These are phyloP conservation scores for Coregonus ussuriensis DNA, from an alignment of 2,797 vertebrate genomes.

Conservation along the genomic window DNA sequence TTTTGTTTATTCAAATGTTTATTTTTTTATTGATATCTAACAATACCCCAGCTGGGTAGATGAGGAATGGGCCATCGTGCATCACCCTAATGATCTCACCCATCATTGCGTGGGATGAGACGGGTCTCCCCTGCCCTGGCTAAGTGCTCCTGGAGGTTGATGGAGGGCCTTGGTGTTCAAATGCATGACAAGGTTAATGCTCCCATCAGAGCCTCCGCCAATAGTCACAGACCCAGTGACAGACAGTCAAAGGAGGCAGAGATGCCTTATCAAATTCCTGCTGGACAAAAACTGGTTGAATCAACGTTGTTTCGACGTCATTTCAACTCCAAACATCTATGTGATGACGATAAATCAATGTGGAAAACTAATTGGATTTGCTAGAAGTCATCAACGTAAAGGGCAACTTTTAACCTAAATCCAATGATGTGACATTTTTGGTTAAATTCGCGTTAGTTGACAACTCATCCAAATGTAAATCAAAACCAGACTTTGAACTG, in stretches of 20 bases:
- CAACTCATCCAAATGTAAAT: no score
- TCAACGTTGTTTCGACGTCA: no score
- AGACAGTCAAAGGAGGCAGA: constrained; percentile 47
- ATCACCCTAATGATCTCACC: constrained; percentile 67
- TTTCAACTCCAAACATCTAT: no score
- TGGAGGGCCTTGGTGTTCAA: constrained; percentile 60
- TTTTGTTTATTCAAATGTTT: not conserved
- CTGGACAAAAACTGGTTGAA: no score
- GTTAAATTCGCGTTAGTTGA: no score
- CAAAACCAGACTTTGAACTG: no score
- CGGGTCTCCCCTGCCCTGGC: constrained; percentile 43
- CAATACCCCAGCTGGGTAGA: constrained; percentile 57
- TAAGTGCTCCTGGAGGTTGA: constrained; percentile 65
- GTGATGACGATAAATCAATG: no score
- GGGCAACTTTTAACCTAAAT: no score
- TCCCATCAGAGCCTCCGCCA: constrained; percentile 51
- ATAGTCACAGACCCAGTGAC: constrained; percentile 54
- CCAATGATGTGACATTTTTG: no score
- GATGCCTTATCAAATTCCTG: constrained; percentile 42
- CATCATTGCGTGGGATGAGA: constrained; percentile 57
- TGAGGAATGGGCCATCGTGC: constrained; percentile 67
- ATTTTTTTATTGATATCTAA: no score
- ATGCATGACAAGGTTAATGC: constrained; percentile 69
- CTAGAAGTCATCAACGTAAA: no score
- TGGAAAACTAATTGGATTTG: no score